Evolutionary conservation across 2,888 invertebrate species (phyloP), one percentile per base, ranked within the genome.

Genomic region (Anorthoa munda): DNA sequence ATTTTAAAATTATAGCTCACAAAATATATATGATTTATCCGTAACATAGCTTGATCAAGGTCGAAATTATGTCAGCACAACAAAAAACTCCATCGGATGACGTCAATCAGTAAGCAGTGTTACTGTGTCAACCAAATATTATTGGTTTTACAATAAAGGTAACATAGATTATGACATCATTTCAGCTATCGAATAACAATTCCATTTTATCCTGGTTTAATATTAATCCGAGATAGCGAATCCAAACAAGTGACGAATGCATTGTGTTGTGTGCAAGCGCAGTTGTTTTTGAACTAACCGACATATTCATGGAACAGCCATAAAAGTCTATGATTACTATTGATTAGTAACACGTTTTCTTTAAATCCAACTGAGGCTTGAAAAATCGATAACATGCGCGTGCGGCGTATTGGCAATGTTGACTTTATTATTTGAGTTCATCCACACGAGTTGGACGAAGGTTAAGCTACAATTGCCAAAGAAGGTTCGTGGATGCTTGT

Each of bases 1-100:
- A 39, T 9, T 39, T 39, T 39, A 39, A 39, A 39, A 39, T 39
- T 7, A 39, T 39, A 9, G 39, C 9, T 39, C 39, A 39, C 7
- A 7, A 39, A 39, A 39, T 39, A 39, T 39, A 26, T 3, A 39
- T 9, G 9, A 39, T 39, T 39, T 39, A 23, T 31, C 21, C 9
- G 45, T 53, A 58, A 53, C 18, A 70, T 21, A 17, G 7, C 13
- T 61, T 45, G n/a, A 55, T 64, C 64, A 76, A 76, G 77, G 50
- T 58, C 26, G 15, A 50, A 5, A 71, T 55, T 60, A 69, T 59
- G 58, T 59, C 66, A 64, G 45, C 50, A 67, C 26, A 75, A 21
- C 26, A 53, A 46, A 75, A 73, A 72, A 64, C 18, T 13, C 31
- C 45, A 77, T 51, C 11, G 23, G 76, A 84, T 79, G 84, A 86